Base-by-base conservation (phyloP, 2,113 vertebrate species). In the Xenopus laevis region DNA sequence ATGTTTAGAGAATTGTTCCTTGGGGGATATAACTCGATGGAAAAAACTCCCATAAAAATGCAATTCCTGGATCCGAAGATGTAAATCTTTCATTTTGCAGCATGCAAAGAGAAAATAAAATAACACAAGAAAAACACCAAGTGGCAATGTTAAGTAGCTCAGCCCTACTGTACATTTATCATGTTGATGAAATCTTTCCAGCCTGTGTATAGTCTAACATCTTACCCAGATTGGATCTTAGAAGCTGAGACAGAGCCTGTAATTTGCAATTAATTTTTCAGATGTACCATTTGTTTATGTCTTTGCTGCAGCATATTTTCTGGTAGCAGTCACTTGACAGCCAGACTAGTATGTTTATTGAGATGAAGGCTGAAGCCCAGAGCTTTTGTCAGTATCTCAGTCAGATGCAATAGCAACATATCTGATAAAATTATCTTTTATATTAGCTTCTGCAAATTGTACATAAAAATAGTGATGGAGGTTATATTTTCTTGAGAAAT, bases 21-120 rank as follows among this genome's bases (percentile, higher is more conserved):
- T 62, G 13, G 79, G 69, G 75, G 80, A 78, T 81, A 47, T 47
- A 66, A 80, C 83, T 79, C 33, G 63, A 81, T 81, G 81, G 79
- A 27, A 59, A 0, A 81, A 73, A 55, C 61, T 55, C 15, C 53
- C 53, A 79, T 81, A 85, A 82, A 85, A 78, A 67, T 75, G 71
- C 6, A 74, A 0, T 82, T 87, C 72, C 67, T 81, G 65, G 72
- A 79, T 79, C 44, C 71, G 64, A 75, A 53, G 52, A 63, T 83
- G 81, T 80, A 68, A 75, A 68, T 85, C 71, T 83, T 85, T 84
- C 78, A 71, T 79, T 50, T 68, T 65, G 67, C 60, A 55, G 16
- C 0, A 0, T 68, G 81, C 71, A 78, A 79, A 59, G 45, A 55
- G 74, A 77, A 74, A 73, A 82, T 79, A 78, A 46, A 83, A 73